A percentile compares a stretch with the other conserved stretches of the same genome.
Evolutionary conservation across 2,113 vertebrate genomes (phyloP).

Genomic region (Centrocercus urophasianus): DNA sequence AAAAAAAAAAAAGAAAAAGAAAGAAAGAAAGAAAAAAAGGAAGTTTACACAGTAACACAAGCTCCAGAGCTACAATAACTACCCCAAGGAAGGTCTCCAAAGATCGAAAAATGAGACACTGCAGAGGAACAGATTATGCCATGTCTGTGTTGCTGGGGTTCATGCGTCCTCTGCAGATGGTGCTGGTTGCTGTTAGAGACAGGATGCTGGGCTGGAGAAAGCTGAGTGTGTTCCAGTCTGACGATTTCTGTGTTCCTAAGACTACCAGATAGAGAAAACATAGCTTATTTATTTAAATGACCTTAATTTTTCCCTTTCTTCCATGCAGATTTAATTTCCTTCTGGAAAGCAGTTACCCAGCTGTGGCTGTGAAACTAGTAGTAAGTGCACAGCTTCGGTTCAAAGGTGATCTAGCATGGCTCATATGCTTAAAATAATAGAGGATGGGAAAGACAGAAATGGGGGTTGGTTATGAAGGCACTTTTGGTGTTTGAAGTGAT

Average conservation of each 20-base stretch:
- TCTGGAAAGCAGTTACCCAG: slow-evolving; percentile 52
- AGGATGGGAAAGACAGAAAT: slow-evolving; percentile 26
- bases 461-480: neutral
- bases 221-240: neutral
- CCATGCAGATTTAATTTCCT: slow-evolving; percentile 62
- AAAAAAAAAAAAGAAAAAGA: neutral
- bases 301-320: slow-evolving; percentile 34
- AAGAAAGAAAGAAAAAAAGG: neutral
- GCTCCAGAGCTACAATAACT: slow-evolving; percentile 30
- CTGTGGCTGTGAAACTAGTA: slow-evolving; percentile 46
- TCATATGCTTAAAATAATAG: slow-evolving; percentile 16
- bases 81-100: neutral
- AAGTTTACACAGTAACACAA: slow-evolving; percentile 42
- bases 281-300: neutral
- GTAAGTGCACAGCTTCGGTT: slow-evolving; percentile 43
- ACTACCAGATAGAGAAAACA: slow-evolving; percentile 41
- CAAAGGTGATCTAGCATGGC: slow-evolving; percentile 37
- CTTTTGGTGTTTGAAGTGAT: neutral
- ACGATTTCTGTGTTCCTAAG: neutral
- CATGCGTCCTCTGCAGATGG: neutral
- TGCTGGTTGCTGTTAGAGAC: slow-evolving; percentile 8
- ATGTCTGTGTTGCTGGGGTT: slow-evolving; percentile 7
- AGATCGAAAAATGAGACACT: slow-evolving; percentile 29
- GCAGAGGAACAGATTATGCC: slow-evolving; percentile 49
- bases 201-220: slow-evolving; percentile 13